Percentiles rank a stretch among this genome's conserved stretches.
These are phyloP conservation scores for Macropis europaea DNA, from an alignment of 2,888 invertebrate species.

Conservation along the genomic window DNA sequence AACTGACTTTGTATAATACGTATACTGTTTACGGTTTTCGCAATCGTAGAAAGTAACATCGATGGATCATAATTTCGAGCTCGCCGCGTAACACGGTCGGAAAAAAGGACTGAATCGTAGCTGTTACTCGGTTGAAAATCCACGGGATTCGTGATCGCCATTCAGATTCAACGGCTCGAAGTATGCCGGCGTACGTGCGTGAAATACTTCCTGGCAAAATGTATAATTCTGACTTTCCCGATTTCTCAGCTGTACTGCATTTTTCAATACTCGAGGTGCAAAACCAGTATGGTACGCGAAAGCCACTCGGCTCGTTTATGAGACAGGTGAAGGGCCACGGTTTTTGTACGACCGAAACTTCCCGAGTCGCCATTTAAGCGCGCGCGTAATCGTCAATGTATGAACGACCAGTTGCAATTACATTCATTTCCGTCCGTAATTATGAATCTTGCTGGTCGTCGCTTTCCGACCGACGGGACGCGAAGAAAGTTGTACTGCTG, in stretches of 20 bases:
- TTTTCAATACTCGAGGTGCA: constrained; percentile 46
- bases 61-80: too few species aligned
- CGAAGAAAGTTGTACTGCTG: constrained; percentile 31
- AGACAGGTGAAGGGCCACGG: constrained; percentile 53
- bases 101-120: too few species aligned
- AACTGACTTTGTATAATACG: too few species aligned
- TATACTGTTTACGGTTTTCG: too few species aligned
- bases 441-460: constrained; percentile 34
- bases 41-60: too few species aligned
- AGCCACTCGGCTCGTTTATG: constrained; percentile 45
- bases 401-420: constrained; percentile 41
- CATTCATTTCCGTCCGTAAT: constrained; percentile 47
- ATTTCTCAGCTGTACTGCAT: constrained; percentile 27
- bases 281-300: constrained; percentile 44
- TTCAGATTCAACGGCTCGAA: too few species aligned
- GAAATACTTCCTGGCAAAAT: constrained; percentile 10
- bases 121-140: too few species aligned
- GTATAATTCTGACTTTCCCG: constrained; percentile 30
- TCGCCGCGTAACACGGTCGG: too few species aligned
- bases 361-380: constrained; percentile 53
- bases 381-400: constrained; percentile 30
- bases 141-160: too few species aligned
- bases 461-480: constrained; percentile 9
- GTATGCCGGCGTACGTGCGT: not conserved
- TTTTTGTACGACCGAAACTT: constrained; percentile 46